Evolutionary conservation across 2,113 vertebrate species (phyloP).

Genomic region (Actinemys pallida): DNA sequence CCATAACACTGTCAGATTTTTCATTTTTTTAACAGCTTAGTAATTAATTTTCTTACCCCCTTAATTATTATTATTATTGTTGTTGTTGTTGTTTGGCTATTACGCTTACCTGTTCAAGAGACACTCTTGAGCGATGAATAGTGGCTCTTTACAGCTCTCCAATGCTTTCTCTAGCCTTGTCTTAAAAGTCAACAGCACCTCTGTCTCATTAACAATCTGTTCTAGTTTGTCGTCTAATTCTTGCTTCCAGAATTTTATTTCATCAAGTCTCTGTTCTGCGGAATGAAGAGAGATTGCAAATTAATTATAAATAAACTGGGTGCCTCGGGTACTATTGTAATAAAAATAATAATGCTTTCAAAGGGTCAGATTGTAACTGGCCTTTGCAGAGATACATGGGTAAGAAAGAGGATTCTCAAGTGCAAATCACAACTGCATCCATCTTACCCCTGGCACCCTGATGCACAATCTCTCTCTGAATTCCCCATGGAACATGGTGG

Average conservation of each 20-base stretch:
- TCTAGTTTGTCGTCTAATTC: constrained; percentile 89
- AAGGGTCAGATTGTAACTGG: not conserved
- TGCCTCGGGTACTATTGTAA: not conserved
- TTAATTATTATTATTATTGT: constrained; percentile 4
- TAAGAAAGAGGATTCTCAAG: not conserved
- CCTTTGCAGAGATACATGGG: not conserved
- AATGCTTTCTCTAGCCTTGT: constrained; percentile 85
- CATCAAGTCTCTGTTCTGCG: constrained; percentile 88
- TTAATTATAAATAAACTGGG: not conserved
- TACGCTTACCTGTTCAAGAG: constrained; percentile 86
- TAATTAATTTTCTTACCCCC: not conserved
- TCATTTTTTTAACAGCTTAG: not conserved
- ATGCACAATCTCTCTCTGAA: not conserved
- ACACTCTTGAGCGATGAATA: constrained; percentile 82
- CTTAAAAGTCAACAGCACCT: constrained; percentile 80
- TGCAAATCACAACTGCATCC: not conserved
- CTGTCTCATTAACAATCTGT: constrained; percentile 83
- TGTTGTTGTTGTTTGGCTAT: not conserved
- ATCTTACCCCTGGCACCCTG: not conserved
- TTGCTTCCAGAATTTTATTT: constrained; percentile 90
- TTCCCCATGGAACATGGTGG: not conserved
- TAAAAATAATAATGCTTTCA: not conserved
- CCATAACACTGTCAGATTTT: not conserved
- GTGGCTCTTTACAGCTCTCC: constrained; percentile 81
- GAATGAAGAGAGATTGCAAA: constrained; percentile 2